These are phyloP conservation scores for Caenorhabditis japonica DNA, from an alignment of 2,888 invertebrate genomes.

Conservation along the genomic window DNA sequence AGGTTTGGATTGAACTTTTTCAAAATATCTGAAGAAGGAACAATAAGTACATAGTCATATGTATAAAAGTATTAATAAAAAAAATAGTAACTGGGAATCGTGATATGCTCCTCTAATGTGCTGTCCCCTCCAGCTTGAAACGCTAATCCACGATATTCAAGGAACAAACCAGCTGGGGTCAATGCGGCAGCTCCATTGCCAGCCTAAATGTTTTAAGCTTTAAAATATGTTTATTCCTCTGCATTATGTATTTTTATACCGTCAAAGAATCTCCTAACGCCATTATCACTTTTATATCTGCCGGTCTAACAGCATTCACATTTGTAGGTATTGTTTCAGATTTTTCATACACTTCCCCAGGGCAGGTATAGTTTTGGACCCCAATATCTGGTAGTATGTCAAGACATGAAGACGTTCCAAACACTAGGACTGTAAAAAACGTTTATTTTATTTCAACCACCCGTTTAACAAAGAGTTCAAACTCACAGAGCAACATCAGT, in stretches of 20 bases:
- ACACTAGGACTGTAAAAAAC: background rate
- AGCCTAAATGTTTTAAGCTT: conserved; percentile 54
- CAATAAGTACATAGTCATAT: background rate
- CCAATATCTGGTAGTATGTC: conserved; percentile 1
- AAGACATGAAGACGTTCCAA: background rate
- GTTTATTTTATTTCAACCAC: no score
- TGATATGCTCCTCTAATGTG: conserved; percentile 62
- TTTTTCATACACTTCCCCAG: conserved; percentile 25
- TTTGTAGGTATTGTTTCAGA: conserved; percentile 56
- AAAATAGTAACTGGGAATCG: conserved; percentile 71
- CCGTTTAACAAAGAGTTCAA: background rate
- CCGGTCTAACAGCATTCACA: conserved; percentile 62
- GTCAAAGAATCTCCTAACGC: conserved; percentile 67
- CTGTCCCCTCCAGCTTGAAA: conserved; percentile 71
- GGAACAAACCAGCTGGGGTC: conserved; percentile 63
- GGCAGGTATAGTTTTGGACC: conserved; percentile 22
- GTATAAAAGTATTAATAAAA: no score
- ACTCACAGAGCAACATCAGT: background rate
- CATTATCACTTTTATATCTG: conserved; percentile 67
- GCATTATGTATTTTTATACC: conserved; percentile 33
- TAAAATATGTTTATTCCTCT: background rate
- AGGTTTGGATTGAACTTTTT: conserved; percentile 84
- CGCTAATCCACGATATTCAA: conserved; percentile 67
- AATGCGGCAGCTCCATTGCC: conserved; percentile 66
- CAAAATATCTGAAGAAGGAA: conserved; percentile 80